A percentile compares a stretch with the other conserved stretches of the same genome.
Conservation (phyloP, 2,113 vertebrate species). For the Phainopepla nitens region DNA sequence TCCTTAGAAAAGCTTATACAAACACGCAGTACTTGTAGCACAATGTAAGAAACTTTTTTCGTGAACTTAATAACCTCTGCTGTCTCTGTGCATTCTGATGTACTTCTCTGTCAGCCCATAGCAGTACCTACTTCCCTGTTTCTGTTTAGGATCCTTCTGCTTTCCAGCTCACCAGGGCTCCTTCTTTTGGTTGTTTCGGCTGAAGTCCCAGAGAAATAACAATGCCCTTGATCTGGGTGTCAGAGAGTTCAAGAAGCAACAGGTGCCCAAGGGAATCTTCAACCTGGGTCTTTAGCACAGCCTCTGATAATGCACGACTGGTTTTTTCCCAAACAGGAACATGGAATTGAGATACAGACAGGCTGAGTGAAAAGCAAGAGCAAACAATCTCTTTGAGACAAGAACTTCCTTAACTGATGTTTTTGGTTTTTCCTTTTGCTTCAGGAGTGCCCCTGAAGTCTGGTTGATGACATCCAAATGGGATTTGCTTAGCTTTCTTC, state of each 20-base stretch:
- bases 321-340: background rate
- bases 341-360: background rate
- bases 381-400: background rate
- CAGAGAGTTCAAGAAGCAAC: background rate
- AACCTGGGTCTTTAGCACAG: background rate
- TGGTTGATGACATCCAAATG: background rate
- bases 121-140: background rate
- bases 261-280: background rate
- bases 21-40: background rate
- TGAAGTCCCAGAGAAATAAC: background rate
- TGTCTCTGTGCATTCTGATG: background rate
- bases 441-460: background rate
- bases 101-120: background rate
- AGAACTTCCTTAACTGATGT: background rate
- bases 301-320: fast-evolving
- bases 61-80: background rate
- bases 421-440: background rate
- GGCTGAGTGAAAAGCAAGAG: background rate
- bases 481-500: background rate
- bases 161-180: background rate
- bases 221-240: background rate
- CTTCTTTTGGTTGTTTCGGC: background rate
- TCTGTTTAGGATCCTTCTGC: background rate
- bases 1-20: background rate
- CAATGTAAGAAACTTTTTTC: background rate